Base-by-base conservation (phyloP, 2,888 invertebrate genomes). In the Horisme vitalbata region DNA sequence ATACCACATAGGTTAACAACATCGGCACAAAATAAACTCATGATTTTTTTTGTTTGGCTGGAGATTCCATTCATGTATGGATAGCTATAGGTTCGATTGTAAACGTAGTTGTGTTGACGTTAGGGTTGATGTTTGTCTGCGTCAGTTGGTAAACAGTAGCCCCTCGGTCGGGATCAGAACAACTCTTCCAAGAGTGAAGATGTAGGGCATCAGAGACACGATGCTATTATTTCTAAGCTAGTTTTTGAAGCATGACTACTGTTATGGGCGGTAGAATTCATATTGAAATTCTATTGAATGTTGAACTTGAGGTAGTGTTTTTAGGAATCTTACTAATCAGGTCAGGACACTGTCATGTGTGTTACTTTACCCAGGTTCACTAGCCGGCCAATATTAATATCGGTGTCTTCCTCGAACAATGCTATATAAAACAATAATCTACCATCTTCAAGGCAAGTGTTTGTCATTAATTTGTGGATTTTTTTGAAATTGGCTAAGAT, bases 141-240 rank as follows among this genome's bases (percentile, higher is more conserved):
- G 34, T 28, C 36, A 21, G 37, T 36, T 52, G 35, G 45, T 58
- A 52, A 57, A 57, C 57, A 55, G 57, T 50, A 52, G 47, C 50
- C 41, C 50, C 27, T 21, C 9, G 26, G 21, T 20, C 31, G 27
- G 24, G 14, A 18, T 18, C 18, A 6, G 8, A 7, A 20, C 15
- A 24, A 13, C 13, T 41, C 32, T 41, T 41, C 32, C 32, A 21
- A 12, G 15, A 23, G 32, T 44, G 27, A 47, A 34, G 27, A 37
- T 41, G 18, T 18, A 13, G 43, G 30, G 35, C 35, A 24, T 18
- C 30, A 12, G 33, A 15, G 9, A 32, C 21, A 20, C 26, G 35
- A 14, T 35, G 30, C 10, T 35, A 15, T 9, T 11, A 13, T 34
- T 9, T 23, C 23, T 10, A 24, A 10, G 4, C 5, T 18, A 18